Percentiles rank a stretch among this genome's conserved stretches.
phyloP scores from a whole-genome alignment of 2,797 vertebrate species.

The Sebastes reedi region DNA sequence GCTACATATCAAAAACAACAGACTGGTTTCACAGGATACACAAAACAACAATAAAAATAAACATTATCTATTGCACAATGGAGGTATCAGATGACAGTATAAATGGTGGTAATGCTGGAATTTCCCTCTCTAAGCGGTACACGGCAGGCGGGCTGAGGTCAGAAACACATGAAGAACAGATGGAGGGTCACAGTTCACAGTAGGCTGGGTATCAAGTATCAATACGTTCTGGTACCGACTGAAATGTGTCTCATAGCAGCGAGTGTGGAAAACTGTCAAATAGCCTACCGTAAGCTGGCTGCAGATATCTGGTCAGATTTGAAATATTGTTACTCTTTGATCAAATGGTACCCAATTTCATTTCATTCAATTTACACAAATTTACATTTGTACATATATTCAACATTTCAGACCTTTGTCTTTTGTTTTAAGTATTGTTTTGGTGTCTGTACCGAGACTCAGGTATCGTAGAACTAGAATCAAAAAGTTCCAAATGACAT shows the following conservation, averaged over 20 bases:
- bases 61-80: slow-evolving; percentile 83
- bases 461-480: background rate
- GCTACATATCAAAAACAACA: slow-evolving; percentile 58
- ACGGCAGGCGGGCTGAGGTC: slow-evolving; percentile 18
- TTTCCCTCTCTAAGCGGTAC: slow-evolving; percentile 9
- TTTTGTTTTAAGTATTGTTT: background rate
- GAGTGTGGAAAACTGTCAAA: background rate
- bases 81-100: slow-evolving; percentile 67
- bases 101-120: slow-evolving; percentile 15
- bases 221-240: background rate
- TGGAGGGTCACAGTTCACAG: background rate
- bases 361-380: background rate
- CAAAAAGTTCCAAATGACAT: background rate
- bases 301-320: background rate
- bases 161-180: slow-evolving; percentile 10
- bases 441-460: background rate
- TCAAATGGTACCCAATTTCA: background rate
- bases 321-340: background rate
- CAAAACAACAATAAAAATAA: slow-evolving; percentile 68
- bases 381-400: background rate
- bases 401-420: background rate
- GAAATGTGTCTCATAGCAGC: background rate
- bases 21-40: slow-evolving; percentile 66
- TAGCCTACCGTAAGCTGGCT: background rate
- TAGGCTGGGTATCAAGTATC: too few species aligned